Base-by-base conservation (phyloP, 2,888 invertebrate species). In the Heteropelma amictum region DNA sequence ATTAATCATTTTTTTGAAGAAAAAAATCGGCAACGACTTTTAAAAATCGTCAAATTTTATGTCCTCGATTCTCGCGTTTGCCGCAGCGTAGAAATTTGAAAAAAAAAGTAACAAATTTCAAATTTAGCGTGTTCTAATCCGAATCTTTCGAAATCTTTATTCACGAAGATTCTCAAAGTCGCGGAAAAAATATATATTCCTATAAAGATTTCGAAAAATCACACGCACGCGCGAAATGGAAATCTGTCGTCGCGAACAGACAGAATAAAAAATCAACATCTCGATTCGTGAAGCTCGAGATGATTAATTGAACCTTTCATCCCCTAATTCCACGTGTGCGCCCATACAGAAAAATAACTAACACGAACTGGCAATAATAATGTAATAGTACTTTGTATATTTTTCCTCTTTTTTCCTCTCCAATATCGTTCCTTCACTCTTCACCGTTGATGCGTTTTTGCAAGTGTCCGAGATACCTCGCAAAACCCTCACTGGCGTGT, bases 401-500 rank as follows among this genome's bases (percentile, higher is more conserved):
- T 38, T 26, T 28, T 45, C 14, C 10, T 19, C 19, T 54, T 40
- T 47, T 68, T 33, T 26, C 51, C 30, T 21, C 21, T 45, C 12
- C 7, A 53, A 21, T n/a, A 47, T 7, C 12, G 12, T 26, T 30
- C 17, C 2, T 72, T 84, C 76, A 86, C 67, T 86, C 84, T 51
- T 86, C 88, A 5, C 88, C 89, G 63, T 89, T 88, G 60, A 88
- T 84, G 72, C 85, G 85, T 77, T 88, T 89, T 76, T 94, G 93
- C 76, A 94, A 92, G 79, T 91, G 91, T 61, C 91, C 91, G 42
- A 94, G 88, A 85, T 94, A 94, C 82, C 91, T 92, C 28, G 93
- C 93, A 54, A 95, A 89, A 3, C 93, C 92, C 61, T 93, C 92
- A 7, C 94, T 93, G 1, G 94, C 93, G 69, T 92, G 93, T 82